Conservation (phyloP, 2,113 vertebrate genomes). For the Phocoena sinus region DNA sequence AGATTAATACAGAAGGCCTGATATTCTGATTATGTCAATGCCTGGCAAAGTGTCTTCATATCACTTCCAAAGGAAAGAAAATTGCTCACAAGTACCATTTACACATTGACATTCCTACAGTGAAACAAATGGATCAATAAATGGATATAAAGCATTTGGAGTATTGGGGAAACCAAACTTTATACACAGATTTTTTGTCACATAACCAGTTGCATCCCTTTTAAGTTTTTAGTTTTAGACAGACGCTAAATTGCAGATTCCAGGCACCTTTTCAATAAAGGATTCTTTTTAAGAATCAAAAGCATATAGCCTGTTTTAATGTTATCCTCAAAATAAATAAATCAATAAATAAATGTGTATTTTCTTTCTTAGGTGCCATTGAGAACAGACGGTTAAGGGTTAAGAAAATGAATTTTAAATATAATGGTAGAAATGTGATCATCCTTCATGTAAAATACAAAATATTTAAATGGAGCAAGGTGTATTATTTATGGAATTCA, state of each 20-base stretch:
- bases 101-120: slow-evolving; percentile 26
- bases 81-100: background rate
- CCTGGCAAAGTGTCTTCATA: background rate
- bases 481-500: background rate
- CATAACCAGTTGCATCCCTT: background rate
- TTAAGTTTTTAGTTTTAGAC: slow-evolving; percentile 24
- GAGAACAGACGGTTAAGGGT: slow-evolving; percentile 8
- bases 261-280: slow-evolving; percentile 1
- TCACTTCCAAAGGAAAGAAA: background rate
- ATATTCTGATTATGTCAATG: background rate
- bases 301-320: background rate
- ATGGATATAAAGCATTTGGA: background rate
- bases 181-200: background rate
- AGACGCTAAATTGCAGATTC: slow-evolving; percentile 14
- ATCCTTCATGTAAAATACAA: background rate
- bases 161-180: background rate
- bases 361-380: slow-evolving; percentile 8
- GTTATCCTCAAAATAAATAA: background rate
- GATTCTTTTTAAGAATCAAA: slow-evolving; percentile 42
- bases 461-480: background rate
- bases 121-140: slow-evolving; percentile 44
- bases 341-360: background rate
- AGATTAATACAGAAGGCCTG: background rate
- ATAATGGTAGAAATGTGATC: background rate
- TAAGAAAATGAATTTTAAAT: slow-evolving; percentile 44